Conservation (phyloP, 35 echinoderm and acorn worm species). For the Lytechinus variegatus region DNA sequence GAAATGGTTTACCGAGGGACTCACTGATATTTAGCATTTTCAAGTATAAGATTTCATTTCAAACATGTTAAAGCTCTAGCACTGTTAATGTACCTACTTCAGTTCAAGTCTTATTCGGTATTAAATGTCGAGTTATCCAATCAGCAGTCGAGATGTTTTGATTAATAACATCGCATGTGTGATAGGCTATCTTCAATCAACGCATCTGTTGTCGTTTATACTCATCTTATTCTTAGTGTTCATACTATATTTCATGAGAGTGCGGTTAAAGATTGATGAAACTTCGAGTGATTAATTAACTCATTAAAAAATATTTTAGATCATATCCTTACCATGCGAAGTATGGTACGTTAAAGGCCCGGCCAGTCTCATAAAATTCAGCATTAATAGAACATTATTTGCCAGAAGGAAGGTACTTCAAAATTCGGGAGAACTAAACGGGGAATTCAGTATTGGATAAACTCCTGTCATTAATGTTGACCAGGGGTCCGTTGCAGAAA, state of each 20-base stretch:
- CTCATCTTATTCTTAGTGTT: neutral
- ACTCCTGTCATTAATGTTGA: no score
- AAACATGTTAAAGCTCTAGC: neutral
- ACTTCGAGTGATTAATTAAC: neutral
- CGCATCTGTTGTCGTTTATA: neutral
- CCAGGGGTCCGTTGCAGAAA: no score
- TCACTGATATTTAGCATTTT: neutral
- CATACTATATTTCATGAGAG: neutral
- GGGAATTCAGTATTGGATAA: no score
- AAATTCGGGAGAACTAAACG: no score
- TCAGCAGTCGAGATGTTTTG: neutral
- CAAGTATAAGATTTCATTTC: neutral
- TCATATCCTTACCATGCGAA: no score
- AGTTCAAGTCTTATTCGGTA: neutral
- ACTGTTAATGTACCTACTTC: neutral
- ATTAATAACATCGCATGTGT: neutral
- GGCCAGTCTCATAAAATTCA: no score
- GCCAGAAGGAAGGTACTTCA: no score
- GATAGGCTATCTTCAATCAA: neutral
- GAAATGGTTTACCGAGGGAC: neutral
- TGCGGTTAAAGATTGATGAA: neutral
- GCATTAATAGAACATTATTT: no score
- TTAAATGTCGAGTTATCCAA: neutral
- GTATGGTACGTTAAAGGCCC: no score
- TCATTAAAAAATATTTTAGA: neutral